Evolutionary conservation across 2,113 vertebrate species (phyloP).

Genomic region (Columba livia): DNA sequence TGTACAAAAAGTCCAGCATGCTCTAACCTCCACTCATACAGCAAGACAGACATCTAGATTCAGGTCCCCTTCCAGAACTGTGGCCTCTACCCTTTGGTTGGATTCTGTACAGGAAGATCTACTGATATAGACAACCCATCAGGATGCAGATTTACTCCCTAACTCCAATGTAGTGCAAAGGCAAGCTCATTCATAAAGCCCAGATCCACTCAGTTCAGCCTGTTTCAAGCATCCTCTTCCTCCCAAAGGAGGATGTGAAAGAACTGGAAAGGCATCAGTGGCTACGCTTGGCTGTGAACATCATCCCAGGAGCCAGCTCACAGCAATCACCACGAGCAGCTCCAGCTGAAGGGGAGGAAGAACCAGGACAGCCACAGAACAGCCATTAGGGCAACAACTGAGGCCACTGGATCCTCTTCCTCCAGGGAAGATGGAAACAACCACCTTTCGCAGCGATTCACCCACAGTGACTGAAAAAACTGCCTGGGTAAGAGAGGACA

Average conservation of each 20-base stretch:
- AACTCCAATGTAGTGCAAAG: background rate
- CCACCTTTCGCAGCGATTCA: background rate
- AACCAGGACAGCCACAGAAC: background rate
- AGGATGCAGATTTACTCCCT: background rate
- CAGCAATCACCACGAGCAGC: background rate
- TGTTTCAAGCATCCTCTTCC: background rate
- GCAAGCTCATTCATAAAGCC: background rate
- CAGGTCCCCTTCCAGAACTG: fast-evolving
- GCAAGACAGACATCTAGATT: background rate
- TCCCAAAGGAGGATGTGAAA: background rate
- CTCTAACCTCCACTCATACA: background rate
- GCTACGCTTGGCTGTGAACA: fast-evolving
- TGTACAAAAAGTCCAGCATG: background rate
- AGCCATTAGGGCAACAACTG: background rate
- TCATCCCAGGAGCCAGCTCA: background rate
- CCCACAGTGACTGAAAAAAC: background rate
- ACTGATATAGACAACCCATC: background rate
- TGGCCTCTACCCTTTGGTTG: background rate
- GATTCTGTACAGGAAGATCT: background rate
- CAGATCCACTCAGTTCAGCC: background rate
- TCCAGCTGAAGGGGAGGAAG: background rate
- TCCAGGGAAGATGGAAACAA: background rate
- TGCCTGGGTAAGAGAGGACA: background rate
- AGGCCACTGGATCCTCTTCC: background rate
- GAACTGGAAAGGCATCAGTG: background rate